These are phyloP conservation scores for Megalopta genalis DNA, from an alignment of 1,140 invertebrate genomes.

Conservation along the genomic window DNA sequence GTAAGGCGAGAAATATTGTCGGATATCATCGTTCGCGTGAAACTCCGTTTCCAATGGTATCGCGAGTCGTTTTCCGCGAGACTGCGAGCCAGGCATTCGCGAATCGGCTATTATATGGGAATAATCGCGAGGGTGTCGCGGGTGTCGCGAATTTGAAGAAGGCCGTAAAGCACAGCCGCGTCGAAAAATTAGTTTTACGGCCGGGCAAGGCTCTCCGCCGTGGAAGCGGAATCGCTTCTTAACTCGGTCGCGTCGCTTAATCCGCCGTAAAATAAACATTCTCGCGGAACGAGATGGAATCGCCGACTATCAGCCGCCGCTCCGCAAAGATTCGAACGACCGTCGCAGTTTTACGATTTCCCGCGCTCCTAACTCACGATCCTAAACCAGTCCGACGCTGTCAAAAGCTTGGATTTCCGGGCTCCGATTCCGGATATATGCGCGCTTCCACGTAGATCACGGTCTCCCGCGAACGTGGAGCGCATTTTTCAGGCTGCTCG, in stretches of 20 bases:
- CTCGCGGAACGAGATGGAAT: too few species aligned
- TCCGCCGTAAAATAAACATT: constrained; percentile 16
- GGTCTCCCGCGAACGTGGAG: too few species aligned
- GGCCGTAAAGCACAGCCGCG: constrained; percentile 23
- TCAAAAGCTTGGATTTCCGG: too few species aligned
- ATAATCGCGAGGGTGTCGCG: background rate
- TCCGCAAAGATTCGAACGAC: background rate
- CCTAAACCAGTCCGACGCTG: too few species aligned
- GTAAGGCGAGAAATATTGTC: too few species aligned
- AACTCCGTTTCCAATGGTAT: background rate
- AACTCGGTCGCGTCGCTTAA: constrained; percentile 4
- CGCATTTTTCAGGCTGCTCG: too few species aligned
- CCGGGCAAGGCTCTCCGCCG: background rate
- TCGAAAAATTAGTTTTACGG: constrained; percentile 30
- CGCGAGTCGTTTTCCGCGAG: too few species aligned
- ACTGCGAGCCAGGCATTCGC: background rate
- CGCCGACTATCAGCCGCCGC: background rate
- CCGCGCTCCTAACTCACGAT: too few species aligned
- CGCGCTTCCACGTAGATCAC: too few species aligned
- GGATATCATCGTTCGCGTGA: too few species aligned
- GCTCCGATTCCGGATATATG: too few species aligned
- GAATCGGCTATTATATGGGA: background rate
- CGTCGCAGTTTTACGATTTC: background rate
- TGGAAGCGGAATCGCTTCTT: background rate
- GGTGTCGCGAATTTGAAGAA: constrained; percentile 1